These are phyloP conservation scores for Sinocyclocheilus anshuiensis DNA, from an alignment of 2,113 vertebrate genomes.

Conservation along the genomic window DNA sequence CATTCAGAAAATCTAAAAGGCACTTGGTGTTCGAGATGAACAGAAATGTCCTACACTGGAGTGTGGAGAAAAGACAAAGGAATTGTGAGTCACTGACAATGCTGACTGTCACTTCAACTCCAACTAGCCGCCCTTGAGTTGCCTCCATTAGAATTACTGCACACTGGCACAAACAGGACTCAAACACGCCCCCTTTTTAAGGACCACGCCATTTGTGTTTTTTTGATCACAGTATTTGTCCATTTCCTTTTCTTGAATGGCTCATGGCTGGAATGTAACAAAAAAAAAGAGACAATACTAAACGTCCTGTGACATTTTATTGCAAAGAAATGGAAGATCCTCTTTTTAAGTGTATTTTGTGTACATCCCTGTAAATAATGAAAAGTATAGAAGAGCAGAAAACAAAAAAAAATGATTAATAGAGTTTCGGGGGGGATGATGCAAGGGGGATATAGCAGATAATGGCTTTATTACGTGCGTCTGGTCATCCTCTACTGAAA, in stretches of 20 bases:
- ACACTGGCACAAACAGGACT: constrained; percentile 50
- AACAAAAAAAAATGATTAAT: constrained; percentile 71
- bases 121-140: background rate
- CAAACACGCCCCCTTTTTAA: constrained; percentile 19
- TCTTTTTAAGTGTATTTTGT: constrained; percentile 84
- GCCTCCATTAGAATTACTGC: constrained; percentile 19
- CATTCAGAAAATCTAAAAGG: constrained; percentile 62
- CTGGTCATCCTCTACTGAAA: constrained; percentile 63
- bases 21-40: constrained; percentile 61
- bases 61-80: constrained; percentile 22
- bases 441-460: constrained; percentile 58
- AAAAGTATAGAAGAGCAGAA: constrained; percentile 67
- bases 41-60: constrained; percentile 48
- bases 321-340: constrained; percentile 57
- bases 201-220: constrained; percentile 37
- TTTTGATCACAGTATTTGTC: constrained; percentile 58
- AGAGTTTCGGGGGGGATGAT: constrained; percentile 61
- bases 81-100: constrained; percentile 8
- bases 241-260: constrained; percentile 65
- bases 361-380: constrained; percentile 83
- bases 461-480: constrained; percentile 69
- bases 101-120: constrained; percentile 1
- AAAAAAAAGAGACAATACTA: constrained; percentile 61
- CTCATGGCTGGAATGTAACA: constrained; percentile 71
- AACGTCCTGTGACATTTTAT: constrained; percentile 63